These are phyloP conservation scores for Rhincodon typus DNA, from an alignment of 2,797 vertebrate species.

Conservation along the genomic window DNA sequence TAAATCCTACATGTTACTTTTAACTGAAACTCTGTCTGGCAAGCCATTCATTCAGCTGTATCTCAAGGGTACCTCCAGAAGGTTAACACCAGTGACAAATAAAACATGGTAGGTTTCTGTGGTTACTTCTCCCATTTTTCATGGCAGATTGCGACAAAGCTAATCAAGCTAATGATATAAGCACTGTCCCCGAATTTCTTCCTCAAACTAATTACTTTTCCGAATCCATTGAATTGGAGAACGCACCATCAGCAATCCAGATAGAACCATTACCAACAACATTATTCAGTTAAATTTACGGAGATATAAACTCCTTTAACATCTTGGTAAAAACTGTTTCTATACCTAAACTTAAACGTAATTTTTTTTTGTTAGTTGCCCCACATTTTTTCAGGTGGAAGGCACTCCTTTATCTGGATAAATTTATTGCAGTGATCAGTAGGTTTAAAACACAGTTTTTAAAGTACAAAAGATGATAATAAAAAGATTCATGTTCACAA, in stretches of 20 bases:
- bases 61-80: not conserved
- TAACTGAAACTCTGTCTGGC: not conserved
- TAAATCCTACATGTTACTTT: not conserved
- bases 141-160: not conserved
- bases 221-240: not conserved
- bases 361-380: not conserved
- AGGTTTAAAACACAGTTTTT: not conserved
- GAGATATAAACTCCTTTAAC: not conserved
- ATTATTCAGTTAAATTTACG: not conserved
- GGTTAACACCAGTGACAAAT: not conserved
- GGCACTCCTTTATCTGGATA: not conserved
- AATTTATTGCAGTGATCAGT: not conserved
- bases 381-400: not conserved
- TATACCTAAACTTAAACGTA: not conserved
- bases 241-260: not conserved
- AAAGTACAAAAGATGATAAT: not conserved
- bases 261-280: not conserved
- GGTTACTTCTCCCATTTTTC: not conserved
- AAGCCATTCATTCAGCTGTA: not conserved
- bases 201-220: not conserved
- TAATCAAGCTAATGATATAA: not conserved
- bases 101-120: not conserved
- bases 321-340: not conserved
- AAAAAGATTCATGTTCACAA: not conserved
- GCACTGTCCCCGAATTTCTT: not conserved